A percentile compares a stretch with the other conserved stretches of the same genome.
Conservation (phyloP, 2,113 vertebrate species). For the Aptenodytes patagonicus region DNA sequence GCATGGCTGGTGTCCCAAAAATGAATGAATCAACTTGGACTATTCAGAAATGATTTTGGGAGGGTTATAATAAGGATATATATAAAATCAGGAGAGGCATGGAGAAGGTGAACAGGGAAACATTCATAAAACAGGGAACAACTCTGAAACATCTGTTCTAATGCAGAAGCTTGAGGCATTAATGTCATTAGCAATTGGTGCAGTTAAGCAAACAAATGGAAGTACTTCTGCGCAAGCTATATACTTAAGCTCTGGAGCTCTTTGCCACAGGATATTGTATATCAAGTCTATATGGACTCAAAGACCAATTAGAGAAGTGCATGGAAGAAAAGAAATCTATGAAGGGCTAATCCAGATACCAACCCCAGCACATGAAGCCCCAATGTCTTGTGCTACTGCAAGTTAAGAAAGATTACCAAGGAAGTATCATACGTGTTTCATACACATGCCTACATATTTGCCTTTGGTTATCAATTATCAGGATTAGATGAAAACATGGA, state of each 20-base stretch:
- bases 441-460: neutral
- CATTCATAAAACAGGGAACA: neutral
- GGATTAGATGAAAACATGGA: neutral
- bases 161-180: neutral
- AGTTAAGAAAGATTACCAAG: neutral
- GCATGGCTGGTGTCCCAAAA: neutral
- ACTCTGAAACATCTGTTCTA: neutral
- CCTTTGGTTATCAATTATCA: neutral
- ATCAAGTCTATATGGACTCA: neutral
- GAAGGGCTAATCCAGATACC: neutral
- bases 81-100: neutral
- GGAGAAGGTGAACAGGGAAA: neutral
- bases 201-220: neutral
- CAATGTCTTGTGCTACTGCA: neutral
- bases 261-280: neutral
- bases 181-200: neutral
- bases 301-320: neutral
- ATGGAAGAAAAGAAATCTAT: neutral
- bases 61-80: neutral
- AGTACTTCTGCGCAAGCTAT: neutral
- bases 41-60: neutral
- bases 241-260: neutral
- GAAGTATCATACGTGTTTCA: neutral
- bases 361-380: neutral
- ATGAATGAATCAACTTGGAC: neutral